These are phyloP conservation scores for Formica selysi DNA, from an alignment of 1,140 invertebrate species.

Conservation along the genomic window DNA sequence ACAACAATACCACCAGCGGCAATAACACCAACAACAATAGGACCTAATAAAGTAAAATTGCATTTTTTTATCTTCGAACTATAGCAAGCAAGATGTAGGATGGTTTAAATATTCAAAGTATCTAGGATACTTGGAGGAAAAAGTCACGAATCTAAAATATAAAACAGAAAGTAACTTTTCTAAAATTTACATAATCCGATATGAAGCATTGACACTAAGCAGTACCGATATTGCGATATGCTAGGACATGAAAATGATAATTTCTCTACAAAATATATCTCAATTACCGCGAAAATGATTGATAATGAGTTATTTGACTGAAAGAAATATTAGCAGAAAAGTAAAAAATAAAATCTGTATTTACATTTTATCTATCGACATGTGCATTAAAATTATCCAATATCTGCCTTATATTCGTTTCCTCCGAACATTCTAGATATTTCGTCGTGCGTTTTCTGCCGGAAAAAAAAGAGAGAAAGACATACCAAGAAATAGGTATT, in stretches of 20 bases:
- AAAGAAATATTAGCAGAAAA: not conserved
- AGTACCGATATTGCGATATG: too few species aligned
- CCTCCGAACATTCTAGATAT: conserved; percentile 17
- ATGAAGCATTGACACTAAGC: not conserved
- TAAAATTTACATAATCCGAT: not conserved
- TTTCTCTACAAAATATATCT: not conserved
- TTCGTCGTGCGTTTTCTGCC: conserved; percentile 11
- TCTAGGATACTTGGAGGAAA: conserved; percentile 4
- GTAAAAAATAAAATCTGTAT: conserved; percentile 10
- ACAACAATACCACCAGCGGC: conserved; percentile 43
- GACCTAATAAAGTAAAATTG: conserved; percentile 19
- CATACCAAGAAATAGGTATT: not conserved
- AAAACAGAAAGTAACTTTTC: not conserved
- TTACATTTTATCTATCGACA: not conserved
- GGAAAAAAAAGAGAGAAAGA: not conserved
- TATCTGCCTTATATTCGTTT: conserved; percentile 23
- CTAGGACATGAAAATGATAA: not conserved
- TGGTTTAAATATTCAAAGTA: conserved; percentile 27
- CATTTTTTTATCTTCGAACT: conserved; percentile 23
- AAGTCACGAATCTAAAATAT: not conserved
- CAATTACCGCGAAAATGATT: not conserved
- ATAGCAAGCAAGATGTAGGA: conserved; percentile 1
- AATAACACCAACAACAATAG: conserved; percentile 47
- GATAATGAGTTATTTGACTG: not conserved
- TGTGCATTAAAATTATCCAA: conserved; percentile 20